phyloP scores from a whole-genome alignment of 2,888 invertebrate genomes.

The Metallyticus violacea region DNA sequence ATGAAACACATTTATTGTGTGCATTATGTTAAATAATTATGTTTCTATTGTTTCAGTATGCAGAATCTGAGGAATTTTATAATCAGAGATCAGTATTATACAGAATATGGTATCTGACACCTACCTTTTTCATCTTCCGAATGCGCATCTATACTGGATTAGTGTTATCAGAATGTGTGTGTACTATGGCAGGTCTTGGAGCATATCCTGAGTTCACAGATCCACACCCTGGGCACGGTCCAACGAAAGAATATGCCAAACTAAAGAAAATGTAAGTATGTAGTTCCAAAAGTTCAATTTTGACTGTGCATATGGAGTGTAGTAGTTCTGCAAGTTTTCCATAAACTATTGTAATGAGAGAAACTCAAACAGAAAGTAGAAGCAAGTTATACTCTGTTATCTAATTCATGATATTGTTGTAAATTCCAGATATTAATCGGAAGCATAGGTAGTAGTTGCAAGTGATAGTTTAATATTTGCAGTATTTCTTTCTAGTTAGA shows the following conservation, averaged over 20 bases:
- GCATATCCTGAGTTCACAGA: constrained; percentile 77
- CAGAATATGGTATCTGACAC: constrained; percentile 80
- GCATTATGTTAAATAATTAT: background rate
- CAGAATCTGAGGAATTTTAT: constrained; percentile 72
- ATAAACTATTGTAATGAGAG: too few species aligned
- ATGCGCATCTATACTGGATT: constrained; percentile 89
- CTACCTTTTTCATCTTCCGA: constrained; percentile 83
- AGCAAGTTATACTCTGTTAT: too few species aligned
- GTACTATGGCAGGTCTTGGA: constrained; percentile 86
- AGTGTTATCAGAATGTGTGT: constrained; percentile 88
- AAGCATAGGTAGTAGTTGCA: too few species aligned
- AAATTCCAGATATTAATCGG: too few species aligned
- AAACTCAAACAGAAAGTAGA: too few species aligned
- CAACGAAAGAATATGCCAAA: constrained; percentile 66
- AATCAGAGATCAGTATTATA: constrained; percentile 68
- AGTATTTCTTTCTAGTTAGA: too few species aligned
- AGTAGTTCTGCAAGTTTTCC: too few species aligned
- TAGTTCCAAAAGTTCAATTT: background rate
- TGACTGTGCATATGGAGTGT: constrained; percentile 6
- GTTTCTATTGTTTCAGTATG: constrained; percentile 60
- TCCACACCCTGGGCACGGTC: constrained; percentile 81
- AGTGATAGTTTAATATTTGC: too few species aligned
- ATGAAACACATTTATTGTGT: background rate
- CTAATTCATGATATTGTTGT: too few species aligned
- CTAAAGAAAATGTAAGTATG: constrained; percentile 56